Evolutionary conservation across 2,113 vertebrate genomes (phyloP), one percentile per base, ranked within the genome.

Genomic region (Centropus unirufus): DNA sequence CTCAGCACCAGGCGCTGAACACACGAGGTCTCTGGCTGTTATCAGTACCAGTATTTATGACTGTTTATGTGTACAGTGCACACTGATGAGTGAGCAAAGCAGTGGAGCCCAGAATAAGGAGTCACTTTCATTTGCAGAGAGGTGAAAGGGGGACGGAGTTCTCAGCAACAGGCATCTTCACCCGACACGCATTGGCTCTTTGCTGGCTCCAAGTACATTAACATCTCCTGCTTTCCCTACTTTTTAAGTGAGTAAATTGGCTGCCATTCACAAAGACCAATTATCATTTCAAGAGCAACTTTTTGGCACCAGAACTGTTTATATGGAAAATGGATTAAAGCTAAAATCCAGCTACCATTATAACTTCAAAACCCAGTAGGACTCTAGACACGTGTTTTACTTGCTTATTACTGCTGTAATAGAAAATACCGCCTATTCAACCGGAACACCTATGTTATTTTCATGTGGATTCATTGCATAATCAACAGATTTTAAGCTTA

Each of bases 361-460:
- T 23, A 44, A 82, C 72, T 95, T 82, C 69, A 91, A 92, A 93
- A 75, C n/a, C 44, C 54, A 96, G 54, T 17, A 85, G 30, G 54
- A 57, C n/a, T 69, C 55, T 23, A 91, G 70, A 62, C 69, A 67
- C 34, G 32, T n/a, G 18, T 91, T 87, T 72, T 92, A 72, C 32
- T 79, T 75, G 44, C 30, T 73, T 87, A 79, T 77, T 83, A 69
- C 42, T 87, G 55, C 51, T 83, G 8, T 51, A 87, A 84, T 62
- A 73, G 76, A 93, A 87, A 91, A 10, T 8, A 79, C 0, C 4
- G 20, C 29, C 11, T 78, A 69, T 46, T 90, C 73, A 90, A n/a
- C 26, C 30, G 54, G 34, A 89, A 77, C 10, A 88, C 39, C 52
- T 7, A 5, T 24, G 30, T 78, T 70, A 23, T 62, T 92, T 75